Conservation (phyloP, 2,113 vertebrate species). For the Rutilus rutilus region DNA sequence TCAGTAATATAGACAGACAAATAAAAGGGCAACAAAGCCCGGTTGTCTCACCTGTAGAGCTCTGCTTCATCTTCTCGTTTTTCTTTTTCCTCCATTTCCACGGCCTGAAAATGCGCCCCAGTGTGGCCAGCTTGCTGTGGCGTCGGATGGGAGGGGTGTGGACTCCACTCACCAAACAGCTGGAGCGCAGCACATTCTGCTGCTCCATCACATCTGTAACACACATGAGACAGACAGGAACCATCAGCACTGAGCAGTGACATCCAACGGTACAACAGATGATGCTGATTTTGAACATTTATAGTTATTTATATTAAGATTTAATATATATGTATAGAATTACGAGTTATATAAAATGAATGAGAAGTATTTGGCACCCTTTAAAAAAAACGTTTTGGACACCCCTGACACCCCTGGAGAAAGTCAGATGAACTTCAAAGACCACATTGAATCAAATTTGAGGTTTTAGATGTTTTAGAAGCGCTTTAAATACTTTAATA, state of each 20-base stretch:
- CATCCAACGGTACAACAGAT: not conserved
- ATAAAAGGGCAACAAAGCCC: not conserved
- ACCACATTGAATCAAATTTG: not conserved
- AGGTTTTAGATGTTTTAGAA: not conserved
- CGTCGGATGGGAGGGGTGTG: constrained; percentile 92
- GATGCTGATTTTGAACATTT: not conserved
- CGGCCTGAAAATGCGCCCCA: constrained; percentile 96
- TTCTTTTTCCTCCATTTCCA: constrained; percentile 99
- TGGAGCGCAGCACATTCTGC: constrained; percentile 84
- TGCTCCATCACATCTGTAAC: constrained; percentile 87
- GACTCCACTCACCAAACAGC: constrained; percentile 89
- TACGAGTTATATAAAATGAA: no score
- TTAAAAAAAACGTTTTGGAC: no score
- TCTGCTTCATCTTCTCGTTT: constrained; percentile 95
- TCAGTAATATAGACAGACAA: not conserved
- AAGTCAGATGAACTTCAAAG: not conserved
- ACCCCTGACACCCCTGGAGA: not conserved
- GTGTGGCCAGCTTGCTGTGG: constrained; percentile 93
- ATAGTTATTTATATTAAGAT: not conserved
- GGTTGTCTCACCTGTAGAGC: constrained; percentile 84
- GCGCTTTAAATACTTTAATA: no score
- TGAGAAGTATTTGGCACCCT: no score
- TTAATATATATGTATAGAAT: no score
- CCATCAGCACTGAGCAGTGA: not conserved
- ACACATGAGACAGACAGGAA: constrained; percentile 16